Percentiles rank a stretch among this genome's conserved stretches.
phyloP scores from a whole-genome alignment of 2,888 invertebrate genomes.

The Steinernema hermaphroditum region DNA sequence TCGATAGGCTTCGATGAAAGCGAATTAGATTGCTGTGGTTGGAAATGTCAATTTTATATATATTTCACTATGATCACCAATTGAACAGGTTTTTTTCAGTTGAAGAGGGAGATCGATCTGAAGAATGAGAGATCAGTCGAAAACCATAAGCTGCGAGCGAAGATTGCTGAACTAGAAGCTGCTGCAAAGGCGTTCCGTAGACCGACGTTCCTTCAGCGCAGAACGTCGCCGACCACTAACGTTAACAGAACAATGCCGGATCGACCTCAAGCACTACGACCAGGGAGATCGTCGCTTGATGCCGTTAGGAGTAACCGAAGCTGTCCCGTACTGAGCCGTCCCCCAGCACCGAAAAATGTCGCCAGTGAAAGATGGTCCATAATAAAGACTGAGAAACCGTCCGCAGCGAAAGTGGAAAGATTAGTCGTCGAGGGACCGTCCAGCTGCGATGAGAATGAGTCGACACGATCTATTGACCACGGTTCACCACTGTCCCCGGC shows the following conservation, averaged over 20 bases:
- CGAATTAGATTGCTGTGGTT: too few species aligned
- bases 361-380: neutral
- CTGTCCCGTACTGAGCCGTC: too few species aligned
- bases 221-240: too few species aligned
- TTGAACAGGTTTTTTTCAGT: neutral
- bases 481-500: too few species aligned
- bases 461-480: too few species aligned
- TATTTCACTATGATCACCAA: neutral
- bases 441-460: too few species aligned
- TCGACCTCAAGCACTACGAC: too few species aligned
- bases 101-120: neutral
- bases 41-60: too few species aligned
- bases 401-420: neutral
- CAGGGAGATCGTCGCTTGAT: too few species aligned
- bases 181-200: neutral
- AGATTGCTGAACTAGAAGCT: neutral
- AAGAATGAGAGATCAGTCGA: constrained; percentile 3
- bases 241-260: too few species aligned
- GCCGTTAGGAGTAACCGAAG: too few species aligned
- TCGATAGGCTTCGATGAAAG: neutral
- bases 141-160: neutral
- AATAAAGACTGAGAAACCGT: neutral
- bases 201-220: neutral
- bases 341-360: too few species aligned
- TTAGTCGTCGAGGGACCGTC: neutral